Conservation (phyloP, 2,797 vertebrate species). For the Sphaeramia orbicularis region DNA sequence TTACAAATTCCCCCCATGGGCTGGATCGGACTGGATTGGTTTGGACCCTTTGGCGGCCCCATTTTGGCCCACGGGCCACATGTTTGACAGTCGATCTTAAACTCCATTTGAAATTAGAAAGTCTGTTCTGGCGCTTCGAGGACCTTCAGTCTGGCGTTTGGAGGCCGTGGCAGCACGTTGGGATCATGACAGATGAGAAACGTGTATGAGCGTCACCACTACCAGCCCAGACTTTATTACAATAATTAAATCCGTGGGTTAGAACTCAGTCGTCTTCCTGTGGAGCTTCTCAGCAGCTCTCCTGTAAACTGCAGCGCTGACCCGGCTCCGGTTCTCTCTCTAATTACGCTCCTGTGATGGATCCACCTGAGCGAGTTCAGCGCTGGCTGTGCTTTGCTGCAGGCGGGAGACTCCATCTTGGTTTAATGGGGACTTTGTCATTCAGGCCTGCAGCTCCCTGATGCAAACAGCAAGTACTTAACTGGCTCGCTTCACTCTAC, state of each 20-base stretch:
- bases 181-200: background rate
- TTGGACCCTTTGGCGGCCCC: too few relatives aligned
- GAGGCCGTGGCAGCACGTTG: background rate
- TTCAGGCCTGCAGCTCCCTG: slow-evolving; percentile 75
- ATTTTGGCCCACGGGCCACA: too few relatives aligned
- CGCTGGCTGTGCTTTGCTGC: slow-evolving; percentile 51
- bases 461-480: slow-evolving; percentile 61
- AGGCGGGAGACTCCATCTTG: slow-evolving; percentile 63
- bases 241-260: background rate
- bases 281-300: slow-evolving; percentile 25
- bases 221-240: background rate
- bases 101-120: too few relatives aligned
- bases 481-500: slow-evolving; percentile 35
- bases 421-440: slow-evolving; percentile 80
- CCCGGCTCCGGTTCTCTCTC: slow-evolving; percentile 26
- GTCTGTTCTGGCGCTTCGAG: too few relatives aligned
- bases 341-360: slow-evolving; percentile 63
- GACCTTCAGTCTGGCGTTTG: background rate
- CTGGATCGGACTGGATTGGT: too few relatives aligned
- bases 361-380: slow-evolving; percentile 64
- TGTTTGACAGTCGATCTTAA: too few relatives aligned
- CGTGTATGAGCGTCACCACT: too few relatives aligned
- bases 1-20: too few relatives aligned
- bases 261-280: background rate
- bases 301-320: slow-evolving; percentile 38